Evolutionary conservation across 37 sponge, comb jelly and placozoan genomes (phyloP).

Genomic region (Cladorhizidae sp.): DNA sequence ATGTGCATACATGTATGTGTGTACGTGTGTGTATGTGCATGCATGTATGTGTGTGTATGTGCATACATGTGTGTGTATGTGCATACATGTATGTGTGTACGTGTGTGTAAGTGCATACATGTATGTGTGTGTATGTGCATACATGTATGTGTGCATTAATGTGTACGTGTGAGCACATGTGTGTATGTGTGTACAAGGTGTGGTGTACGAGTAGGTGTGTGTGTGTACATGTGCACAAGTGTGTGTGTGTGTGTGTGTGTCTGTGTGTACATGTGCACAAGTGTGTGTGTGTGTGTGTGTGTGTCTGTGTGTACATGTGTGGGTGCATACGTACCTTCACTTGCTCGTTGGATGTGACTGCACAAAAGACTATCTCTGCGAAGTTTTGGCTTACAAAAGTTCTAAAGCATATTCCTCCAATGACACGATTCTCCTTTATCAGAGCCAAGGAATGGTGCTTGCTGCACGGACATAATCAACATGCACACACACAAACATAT

Average conservation of each 20-base stretch:
- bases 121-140: constrained; percentile 19
- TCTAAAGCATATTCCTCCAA: constrained; percentile 96
- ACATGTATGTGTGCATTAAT: background rate
- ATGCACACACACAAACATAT: no score
- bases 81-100: background rate
- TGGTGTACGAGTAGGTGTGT: no score
- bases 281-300: no score
- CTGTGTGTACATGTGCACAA: no score
- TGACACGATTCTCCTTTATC: constrained; percentile 89
- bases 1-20: background rate
- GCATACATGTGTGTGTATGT: constrained; percentile 7
- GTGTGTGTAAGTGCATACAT: background rate
- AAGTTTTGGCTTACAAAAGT: constrained; percentile 89
- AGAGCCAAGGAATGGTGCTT: constrained; percentile 89
- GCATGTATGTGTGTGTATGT: constrained; percentile 5
- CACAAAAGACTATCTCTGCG: constrained; percentile 98
- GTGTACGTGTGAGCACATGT: background rate
- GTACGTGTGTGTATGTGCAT: constrained; percentile 15
- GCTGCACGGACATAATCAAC: constrained; percentile 45
- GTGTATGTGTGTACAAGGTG: background rate
- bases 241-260: no score
- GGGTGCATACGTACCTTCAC: constrained; percentile 89
- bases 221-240: no score
- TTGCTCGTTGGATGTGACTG: constrained; percentile 94
- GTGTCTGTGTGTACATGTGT: no score